phyloP scores from a whole-genome alignment of 2,888 invertebrate genomes.

The Blastobasis lacticolella region DNA sequence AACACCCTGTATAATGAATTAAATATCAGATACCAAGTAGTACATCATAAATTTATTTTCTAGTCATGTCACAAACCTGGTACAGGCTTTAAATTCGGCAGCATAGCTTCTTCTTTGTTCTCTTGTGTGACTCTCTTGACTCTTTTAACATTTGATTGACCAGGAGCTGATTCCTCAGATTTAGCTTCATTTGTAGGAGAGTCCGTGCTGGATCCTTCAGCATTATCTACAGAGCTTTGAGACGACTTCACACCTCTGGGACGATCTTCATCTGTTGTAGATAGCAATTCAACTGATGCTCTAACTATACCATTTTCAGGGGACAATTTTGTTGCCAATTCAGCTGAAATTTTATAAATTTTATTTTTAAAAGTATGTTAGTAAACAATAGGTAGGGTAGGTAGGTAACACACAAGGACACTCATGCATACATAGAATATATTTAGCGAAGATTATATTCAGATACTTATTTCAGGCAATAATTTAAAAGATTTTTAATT shows the following conservation, averaged over 20 bases:
- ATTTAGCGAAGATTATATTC: no score
- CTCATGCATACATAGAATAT: no score
- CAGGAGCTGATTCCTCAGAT: constrained; percentile 46
- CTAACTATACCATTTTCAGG: constrained; percentile 85
- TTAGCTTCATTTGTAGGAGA: constrained; percentile 18
- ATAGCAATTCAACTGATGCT: constrained; percentile 86
- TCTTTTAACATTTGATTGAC: constrained; percentile 53
- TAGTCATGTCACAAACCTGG: constrained; percentile 48
- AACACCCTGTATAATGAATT: no score
- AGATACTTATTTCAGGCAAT: no score
- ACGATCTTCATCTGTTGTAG: constrained; percentile 80
- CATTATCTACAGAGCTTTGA: constrained; percentile 27
- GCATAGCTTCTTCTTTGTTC: constrained; percentile 80
- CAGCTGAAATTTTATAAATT: constrained; percentile 40
- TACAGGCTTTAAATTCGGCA: constrained; percentile 87
- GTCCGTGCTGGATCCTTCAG: constrained; percentile 21
- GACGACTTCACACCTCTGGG: constrained; percentile 71
- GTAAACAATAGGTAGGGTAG: no score
- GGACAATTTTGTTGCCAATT: constrained; percentile 75
- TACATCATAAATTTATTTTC: no score
- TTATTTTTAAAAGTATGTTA: not conserved
- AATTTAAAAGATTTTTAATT: no score
- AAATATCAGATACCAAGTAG: no score
- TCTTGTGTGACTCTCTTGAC: constrained; percentile 62
- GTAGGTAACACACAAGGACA: no score